A percentile compares a stretch with the other conserved stretches of the same genome.
phyloP scores from a whole-genome alignment of 2,113 vertebrate genomes.

The Benitochromis conjunctus region DNA sequence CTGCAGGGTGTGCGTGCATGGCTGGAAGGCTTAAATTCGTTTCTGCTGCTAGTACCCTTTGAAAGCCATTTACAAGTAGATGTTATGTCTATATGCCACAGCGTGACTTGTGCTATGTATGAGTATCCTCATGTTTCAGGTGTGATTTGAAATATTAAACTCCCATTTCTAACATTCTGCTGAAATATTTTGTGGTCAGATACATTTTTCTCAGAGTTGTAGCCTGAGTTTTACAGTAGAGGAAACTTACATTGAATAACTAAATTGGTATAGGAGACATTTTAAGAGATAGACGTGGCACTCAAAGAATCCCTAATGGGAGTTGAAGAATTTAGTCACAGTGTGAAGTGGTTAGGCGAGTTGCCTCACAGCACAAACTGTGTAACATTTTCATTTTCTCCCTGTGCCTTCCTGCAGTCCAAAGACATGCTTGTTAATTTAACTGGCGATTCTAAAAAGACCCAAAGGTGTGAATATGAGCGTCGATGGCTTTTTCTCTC shows the following conservation, averaged over 20 bases:
- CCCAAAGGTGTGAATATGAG: not conserved
- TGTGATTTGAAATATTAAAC: fast-evolving
- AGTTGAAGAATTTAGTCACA: not conserved
- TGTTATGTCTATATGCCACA: not conserved
- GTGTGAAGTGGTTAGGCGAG: not conserved
- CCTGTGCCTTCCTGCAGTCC: not conserved
- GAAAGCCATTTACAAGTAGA: not conserved
- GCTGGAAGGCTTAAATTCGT: not conserved
- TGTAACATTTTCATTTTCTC: not conserved
- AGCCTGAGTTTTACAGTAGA: not conserved
- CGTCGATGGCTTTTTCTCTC: not conserved
- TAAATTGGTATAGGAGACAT: not conserved
- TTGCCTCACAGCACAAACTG: not conserved
- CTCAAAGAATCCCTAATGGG: not conserved
- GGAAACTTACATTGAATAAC: not conserved
- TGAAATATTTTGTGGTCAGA: not conserved
- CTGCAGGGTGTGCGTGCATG: not conserved
- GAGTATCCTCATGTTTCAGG: not conserved
- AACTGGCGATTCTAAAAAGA: not conserved
- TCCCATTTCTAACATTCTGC: not conserved
- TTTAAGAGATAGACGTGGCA: not conserved
- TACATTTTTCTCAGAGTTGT: not conserved
- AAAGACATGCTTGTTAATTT: not conserved
- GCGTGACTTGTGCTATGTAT: not conserved
- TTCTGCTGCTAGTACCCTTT: not conserved